Conservation (phyloP, 2,113 vertebrate species). For the Rhombomys opimus region DNA sequence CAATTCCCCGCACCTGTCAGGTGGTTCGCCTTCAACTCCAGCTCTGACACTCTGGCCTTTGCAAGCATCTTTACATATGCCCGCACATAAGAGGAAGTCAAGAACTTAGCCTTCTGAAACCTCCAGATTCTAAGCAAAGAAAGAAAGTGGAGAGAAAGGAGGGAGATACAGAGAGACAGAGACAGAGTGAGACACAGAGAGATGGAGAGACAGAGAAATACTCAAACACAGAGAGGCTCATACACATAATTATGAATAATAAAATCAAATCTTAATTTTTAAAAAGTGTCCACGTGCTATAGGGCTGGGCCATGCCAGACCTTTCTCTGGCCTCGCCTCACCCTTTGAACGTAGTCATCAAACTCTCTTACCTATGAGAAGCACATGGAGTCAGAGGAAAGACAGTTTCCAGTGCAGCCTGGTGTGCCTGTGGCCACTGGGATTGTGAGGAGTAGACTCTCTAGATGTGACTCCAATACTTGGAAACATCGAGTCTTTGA, state of each 20-base stretch:
- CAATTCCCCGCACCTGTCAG: background rate
- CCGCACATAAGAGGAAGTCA: background rate
- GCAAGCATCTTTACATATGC: background rate
- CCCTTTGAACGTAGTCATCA: background rate
- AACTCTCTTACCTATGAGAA: background rate
- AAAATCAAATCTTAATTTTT: background rate
- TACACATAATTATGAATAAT: background rate
- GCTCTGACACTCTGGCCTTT: background rate
- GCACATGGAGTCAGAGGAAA: background rate
- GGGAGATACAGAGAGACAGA: background rate
- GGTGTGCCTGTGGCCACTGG: background rate
- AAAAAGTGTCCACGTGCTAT: background rate
- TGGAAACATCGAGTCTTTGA: background rate
- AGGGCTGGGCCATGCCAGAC: background rate
- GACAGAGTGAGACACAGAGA: background rate
- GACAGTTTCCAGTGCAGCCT: background rate
- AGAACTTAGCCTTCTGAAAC: background rate
- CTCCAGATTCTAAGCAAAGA: background rate
- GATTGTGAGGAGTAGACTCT: background rate
- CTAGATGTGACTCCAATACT: background rate
- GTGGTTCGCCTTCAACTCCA: background rate
- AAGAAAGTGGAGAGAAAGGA: background rate
- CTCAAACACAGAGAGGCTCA: background rate
- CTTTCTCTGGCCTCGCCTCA: background rate
- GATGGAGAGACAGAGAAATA: background rate